Percentiles rank a stretch among this genome's conserved stretches.
phyloP scores from a whole-genome alignment of 2,797 vertebrate species.

The Smutsia gigantea region DNA sequence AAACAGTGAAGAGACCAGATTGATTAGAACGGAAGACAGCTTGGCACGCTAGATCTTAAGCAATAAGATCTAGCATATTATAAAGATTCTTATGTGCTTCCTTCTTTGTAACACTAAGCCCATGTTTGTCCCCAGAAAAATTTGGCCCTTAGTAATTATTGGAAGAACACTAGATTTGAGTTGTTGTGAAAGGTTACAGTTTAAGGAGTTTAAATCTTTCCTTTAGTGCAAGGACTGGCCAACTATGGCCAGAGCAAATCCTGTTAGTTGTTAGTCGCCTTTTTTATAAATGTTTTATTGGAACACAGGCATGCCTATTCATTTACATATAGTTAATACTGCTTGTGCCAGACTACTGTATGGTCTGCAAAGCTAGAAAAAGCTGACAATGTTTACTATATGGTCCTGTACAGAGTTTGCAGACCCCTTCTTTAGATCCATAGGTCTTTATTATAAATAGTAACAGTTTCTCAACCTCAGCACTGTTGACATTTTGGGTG shows the following conservation, averaged over 20 bases:
- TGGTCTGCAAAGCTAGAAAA: background rate
- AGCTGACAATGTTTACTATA: background rate
- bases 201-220: constrained; percentile 23
- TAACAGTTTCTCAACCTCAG: background rate
- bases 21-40: background rate
- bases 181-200: background rate
- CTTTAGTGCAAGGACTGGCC: background rate
- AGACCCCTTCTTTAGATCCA: background rate
- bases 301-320: background rate
- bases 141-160: background rate
- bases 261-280: background rate
- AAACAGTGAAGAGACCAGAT: background rate
- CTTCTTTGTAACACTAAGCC: background rate
- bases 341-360: background rate
- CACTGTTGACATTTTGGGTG: background rate
- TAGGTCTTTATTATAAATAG: background rate
- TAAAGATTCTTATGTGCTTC: background rate
- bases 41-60: background rate
- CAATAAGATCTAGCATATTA: background rate
- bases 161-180: background rate
- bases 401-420: background rate
- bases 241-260: background rate
- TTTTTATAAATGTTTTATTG: background rate
- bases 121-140: background rate
- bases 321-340: background rate